A percentile compares a stretch with the other conserved stretches of the same genome.
phyloP scores from a whole-genome alignment of 2,113 vertebrate genomes.

The Tetraodon nigroviridis region DNA sequence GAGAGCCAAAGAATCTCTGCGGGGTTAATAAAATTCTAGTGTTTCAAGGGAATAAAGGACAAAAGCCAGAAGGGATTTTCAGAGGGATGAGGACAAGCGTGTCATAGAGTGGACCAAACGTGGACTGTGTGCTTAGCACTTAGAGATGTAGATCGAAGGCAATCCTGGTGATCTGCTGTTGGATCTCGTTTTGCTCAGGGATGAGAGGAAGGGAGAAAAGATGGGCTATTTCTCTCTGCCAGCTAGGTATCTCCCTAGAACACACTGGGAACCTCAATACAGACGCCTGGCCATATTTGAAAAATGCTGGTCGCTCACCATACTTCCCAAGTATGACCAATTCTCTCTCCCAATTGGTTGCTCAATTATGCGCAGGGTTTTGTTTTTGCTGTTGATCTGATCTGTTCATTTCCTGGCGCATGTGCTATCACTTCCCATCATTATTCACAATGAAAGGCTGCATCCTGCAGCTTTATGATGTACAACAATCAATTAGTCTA shows the following conservation, averaged over 20 bases:
- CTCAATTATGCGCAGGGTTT: constrained; percentile 38
- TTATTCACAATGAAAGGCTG: constrained; percentile 37
- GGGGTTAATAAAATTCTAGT: constrained; percentile 23
- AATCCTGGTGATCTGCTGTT: constrained; percentile 49
- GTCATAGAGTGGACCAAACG: constrained; percentile 23
- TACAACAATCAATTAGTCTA: constrained; percentile 60
- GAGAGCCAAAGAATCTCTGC: constrained; percentile 15
- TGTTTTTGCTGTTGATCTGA: constrained; percentile 32
- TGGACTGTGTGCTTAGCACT: constrained; percentile 39
- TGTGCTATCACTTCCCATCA: constrained; percentile 58
- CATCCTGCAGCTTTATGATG: constrained; percentile 55
- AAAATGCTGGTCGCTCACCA: not conserved
- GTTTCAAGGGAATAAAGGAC: constrained; percentile 7
- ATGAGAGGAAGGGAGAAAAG: constrained; percentile 38
- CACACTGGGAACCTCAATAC: constrained; percentile 27
- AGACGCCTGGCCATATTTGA: constrained; percentile 1
- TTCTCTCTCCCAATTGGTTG: constrained; percentile 20
- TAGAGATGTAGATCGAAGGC: constrained; percentile 47
- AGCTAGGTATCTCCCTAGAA: constrained; percentile 23
- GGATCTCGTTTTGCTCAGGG: constrained; percentile 48
- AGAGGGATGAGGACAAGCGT: constrained; percentile 22
- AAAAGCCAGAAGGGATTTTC: constrained; percentile 7
- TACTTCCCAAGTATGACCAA: not conserved
- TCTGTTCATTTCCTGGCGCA: constrained; percentile 53
- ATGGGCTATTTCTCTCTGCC: constrained; percentile 41